Percentiles rank a stretch among this genome's conserved stretches.
Conservation (phyloP, 2,797 vertebrate genomes). For the Lindbergichthys nudifrons region DNA sequence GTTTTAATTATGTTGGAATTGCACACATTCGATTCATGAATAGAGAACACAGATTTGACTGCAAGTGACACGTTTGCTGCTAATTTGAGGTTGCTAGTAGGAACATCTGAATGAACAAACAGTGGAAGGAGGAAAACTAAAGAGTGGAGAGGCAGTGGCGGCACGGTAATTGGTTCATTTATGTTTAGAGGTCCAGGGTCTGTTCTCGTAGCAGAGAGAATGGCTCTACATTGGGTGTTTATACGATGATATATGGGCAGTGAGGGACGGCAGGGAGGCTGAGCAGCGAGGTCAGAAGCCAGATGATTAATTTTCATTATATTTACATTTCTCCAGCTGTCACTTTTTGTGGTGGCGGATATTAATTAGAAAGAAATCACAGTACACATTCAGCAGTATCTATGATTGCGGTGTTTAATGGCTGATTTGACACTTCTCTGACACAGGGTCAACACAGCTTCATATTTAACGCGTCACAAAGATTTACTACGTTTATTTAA, state of each 20-base stretch:
- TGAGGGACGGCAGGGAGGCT: neutral
- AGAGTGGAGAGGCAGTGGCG: neutral
- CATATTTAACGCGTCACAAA: neutral
- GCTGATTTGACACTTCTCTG: slow-evolving; percentile 21
- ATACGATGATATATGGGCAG: slow-evolving; percentile 19
- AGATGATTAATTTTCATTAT: slow-evolving; percentile 11
- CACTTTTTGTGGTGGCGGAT: neutral
- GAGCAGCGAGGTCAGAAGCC: slow-evolving; percentile 17
- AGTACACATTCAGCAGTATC: neutral
- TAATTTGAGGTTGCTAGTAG: neutral
- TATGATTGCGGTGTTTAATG: slow-evolving; percentile 5
- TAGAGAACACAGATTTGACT: neutral
- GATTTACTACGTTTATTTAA: slow-evolving; percentile 15
- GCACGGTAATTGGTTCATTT: neutral
- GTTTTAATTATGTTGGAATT: slow-evolving; percentile 8
- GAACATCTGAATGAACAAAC: neutral
- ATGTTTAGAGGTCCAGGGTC: neutral
- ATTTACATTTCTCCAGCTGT: slow-evolving; percentile 6
- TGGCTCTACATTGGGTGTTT: slow-evolving; percentile 10
- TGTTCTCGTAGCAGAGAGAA: neutral
- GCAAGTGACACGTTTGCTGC: neutral
- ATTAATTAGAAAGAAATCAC: neutral
- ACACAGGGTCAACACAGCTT: slow-evolving; percentile 30
- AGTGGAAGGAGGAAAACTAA: neutral
- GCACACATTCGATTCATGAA: neutral